Evolutionary conservation across 1,140 invertebrate species (phyloP).

Genomic region (Oryzaephilus surinamensis): DNA sequence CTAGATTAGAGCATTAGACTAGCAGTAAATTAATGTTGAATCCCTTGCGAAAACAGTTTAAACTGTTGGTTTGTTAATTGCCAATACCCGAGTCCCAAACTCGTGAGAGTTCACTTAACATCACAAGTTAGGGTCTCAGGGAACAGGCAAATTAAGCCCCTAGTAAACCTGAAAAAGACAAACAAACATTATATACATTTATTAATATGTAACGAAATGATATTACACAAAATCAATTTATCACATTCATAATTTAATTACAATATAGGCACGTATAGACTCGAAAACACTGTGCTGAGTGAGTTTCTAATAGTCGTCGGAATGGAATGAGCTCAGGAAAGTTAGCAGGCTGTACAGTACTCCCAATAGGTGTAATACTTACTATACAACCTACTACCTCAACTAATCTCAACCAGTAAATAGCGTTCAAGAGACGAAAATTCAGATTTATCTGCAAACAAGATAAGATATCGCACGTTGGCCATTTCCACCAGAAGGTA

Average conservation of each 20-base stretch:
- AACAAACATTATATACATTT: slow-evolving; percentile 20
- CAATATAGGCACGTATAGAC: not conserved
- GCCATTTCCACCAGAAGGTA: slow-evolving; percentile 23
- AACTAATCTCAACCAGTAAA: slow-evolving; percentile 38
- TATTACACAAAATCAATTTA: not conserved
- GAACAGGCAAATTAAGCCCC: slow-evolving; percentile 46
- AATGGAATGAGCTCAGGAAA: slow-evolving; percentile 41
- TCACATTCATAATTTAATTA: not conserved
- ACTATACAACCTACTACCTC: slow-evolving; percentile 74
- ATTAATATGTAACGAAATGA: not conserved
- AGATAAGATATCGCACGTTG: slow-evolving; percentile 2
- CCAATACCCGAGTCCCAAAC: slow-evolving; percentile 62
- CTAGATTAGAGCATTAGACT: too few relatives aligned
- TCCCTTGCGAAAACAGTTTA: too few relatives aligned
- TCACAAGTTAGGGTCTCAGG: slow-evolving; percentile 70
- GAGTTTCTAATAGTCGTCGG: slow-evolving; percentile 3
- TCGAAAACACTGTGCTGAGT: not conserved
- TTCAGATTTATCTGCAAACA: too few relatives aligned
- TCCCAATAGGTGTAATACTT: slow-evolving; percentile 53
- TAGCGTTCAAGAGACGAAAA: too few relatives aligned
- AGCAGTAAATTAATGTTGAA: too few relatives aligned
- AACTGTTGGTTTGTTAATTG: slow-evolving; percentile 30
- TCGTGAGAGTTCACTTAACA: slow-evolving; percentile 54
- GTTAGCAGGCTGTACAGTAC: slow-evolving; percentile 69
- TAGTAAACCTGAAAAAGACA: slow-evolving; percentile 29